Evolutionary conservation across 2,113 vertebrate species (phyloP).

Genomic region (Kryptolebias marmoratus): DNA sequence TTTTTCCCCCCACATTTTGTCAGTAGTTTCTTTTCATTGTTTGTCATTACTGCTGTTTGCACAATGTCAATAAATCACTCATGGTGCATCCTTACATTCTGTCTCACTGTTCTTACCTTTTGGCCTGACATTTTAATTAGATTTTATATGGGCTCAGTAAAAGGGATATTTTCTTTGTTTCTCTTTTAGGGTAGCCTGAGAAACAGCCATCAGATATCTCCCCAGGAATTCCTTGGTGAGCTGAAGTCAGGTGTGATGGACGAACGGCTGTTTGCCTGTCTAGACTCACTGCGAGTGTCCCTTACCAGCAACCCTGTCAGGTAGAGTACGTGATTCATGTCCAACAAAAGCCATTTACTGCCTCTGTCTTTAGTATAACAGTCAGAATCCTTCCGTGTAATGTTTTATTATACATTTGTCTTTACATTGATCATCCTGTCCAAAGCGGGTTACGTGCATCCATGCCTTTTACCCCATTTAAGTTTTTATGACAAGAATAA

Average conservation of each 20-base stretch:
- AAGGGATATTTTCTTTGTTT: neutral
- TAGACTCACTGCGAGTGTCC: constrained; percentile 94
- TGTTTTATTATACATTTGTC: too few relatives aligned
- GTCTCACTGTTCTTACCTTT: neutral
- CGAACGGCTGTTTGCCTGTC: constrained; percentile 89
- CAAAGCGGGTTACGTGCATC: too few relatives aligned
- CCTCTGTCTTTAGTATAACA: neutral
- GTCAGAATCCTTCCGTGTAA: neutral
- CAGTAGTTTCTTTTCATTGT: neutral
- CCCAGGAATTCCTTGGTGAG: constrained; percentile 94
- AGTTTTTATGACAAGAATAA: neutral
- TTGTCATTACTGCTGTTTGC: neutral
- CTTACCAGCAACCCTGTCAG: constrained; percentile 98
- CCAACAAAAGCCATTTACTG: neutral
- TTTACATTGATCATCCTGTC: neutral
- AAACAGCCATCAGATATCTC: constrained; percentile 88
- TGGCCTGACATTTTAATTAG: neutral
- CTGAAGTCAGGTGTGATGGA: constrained; percentile 89
- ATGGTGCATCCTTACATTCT: neutral
- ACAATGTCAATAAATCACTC: neutral
- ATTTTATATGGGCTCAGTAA: neutral
- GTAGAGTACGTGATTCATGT: constrained; percentile 73
- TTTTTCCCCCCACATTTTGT: neutral
- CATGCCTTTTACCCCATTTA: neutral
- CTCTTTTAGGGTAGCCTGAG: constrained; percentile 86